phyloP scores from a whole-genome alignment of 2,888 invertebrate species.

The Colostygia pectinataria region DNA sequence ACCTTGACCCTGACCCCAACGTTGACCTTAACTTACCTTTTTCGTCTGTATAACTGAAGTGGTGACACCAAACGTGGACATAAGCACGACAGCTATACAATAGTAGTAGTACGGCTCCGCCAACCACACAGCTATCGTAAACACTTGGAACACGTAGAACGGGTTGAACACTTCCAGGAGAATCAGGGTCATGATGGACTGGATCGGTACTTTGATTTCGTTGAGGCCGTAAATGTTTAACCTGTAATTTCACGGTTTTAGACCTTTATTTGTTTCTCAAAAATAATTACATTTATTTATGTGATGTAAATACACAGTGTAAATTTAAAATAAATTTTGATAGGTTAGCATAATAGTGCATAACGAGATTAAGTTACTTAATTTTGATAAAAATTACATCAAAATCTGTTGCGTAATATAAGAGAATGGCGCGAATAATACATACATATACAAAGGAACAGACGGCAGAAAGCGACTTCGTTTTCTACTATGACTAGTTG shows the following conservation, averaged over 20 bases:
- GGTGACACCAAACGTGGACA: conserved; percentile 92
- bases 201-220: conserved; percentile 91
- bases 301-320: no score
- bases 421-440: no score
- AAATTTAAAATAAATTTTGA: no score
- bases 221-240: conserved; percentile 92
- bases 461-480: no score
- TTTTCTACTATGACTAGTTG: no score
- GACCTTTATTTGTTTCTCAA: no score
- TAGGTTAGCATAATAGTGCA: no score
- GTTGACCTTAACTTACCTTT: conserved; percentile 79
- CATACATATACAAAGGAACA: no score
- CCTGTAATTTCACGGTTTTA: conserved; percentile 67
- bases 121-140: conserved; percentile 95
- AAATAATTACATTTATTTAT: no score
- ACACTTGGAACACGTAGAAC: conserved; percentile 97
- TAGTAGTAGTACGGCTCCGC: conserved; percentile 95
- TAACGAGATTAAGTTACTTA: no score
- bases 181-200: conserved; percentile 87
- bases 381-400: no score
- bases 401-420: no score
- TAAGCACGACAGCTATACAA: conserved; percentile 91
- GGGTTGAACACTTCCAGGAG: conserved; percentile 94
- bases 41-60: conserved; percentile 93
- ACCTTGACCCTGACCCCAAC: neutral